A percentile compares a stretch with the other conserved stretches of the same genome.
phyloP scores from a whole-genome alignment of 2,113 vertebrate species.

The Tachysurus vachellii region DNA sequence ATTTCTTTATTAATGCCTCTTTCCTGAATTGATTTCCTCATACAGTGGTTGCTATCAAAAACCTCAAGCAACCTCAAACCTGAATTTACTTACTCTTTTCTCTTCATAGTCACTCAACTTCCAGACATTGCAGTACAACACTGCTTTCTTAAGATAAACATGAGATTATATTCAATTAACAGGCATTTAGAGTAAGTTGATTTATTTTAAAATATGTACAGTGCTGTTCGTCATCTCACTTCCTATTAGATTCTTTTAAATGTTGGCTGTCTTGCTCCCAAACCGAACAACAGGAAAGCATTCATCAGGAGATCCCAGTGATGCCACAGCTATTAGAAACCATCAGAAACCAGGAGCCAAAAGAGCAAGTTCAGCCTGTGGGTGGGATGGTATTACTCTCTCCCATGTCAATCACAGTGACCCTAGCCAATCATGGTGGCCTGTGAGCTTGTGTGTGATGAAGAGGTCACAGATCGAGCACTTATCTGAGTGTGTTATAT shows the following conservation, averaged over 20 bases:
- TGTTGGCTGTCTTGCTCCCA: neutral
- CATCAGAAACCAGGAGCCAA: neutral
- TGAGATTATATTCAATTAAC: neutral
- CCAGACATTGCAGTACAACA: neutral
- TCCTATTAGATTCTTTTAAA: neutral
- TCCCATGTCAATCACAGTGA: neutral
- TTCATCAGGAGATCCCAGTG: neutral
- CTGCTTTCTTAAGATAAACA: neutral
- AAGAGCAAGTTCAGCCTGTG: neutral
- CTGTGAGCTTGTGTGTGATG: neutral
- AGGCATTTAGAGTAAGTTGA: neutral
- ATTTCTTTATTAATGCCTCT: slow-evolving; percentile 11
- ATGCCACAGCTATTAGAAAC: neutral
- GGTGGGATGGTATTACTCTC: neutral
- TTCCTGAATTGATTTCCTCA: neutral
- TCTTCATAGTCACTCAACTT: neutral
- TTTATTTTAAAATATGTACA: neutral
- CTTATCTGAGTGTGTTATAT: neutral
- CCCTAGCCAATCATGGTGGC: neutral
- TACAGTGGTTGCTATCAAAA: neutral
- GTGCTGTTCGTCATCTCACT: neutral
- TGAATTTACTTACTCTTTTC: too few species aligned
- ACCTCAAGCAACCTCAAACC: neutral
- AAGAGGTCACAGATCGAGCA: neutral
- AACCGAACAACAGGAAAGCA: neutral